These are phyloP conservation scores for Calcarius lapponicus DNA, from an alignment of 2,797 vertebrate species.

Conservation along the genomic window DNA sequence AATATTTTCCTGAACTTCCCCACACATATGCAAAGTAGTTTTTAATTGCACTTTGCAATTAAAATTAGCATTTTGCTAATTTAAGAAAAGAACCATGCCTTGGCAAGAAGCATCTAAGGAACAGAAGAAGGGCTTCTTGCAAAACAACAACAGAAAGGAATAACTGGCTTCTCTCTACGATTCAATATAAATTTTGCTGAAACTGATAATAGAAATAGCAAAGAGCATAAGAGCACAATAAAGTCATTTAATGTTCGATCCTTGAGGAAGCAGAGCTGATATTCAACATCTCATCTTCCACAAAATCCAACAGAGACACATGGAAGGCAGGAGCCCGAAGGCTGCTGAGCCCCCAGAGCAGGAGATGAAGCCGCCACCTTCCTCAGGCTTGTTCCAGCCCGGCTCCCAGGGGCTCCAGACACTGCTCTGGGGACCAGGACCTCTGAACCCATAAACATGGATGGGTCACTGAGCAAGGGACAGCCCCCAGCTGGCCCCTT, in stretches of 20 bases:
- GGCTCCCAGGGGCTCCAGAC: neutral
- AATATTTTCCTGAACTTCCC: conserved; percentile 35
- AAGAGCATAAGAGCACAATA: neutral
- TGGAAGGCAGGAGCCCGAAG: neutral
- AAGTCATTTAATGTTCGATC: neutral
- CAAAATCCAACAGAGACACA: neutral
- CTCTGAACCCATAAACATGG: neutral
- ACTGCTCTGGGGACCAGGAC: neutral
- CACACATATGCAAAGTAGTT: neutral
- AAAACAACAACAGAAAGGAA: neutral
- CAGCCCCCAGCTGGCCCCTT: neutral
- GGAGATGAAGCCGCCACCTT: neutral
- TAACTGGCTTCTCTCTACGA: neutral
- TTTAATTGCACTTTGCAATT: conserved; percentile 13
- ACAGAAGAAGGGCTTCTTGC: neutral
- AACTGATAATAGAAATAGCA: neutral
- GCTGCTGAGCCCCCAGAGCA: neutral
- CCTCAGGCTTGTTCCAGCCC: neutral
- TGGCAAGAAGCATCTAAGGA: neutral
- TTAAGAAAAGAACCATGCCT: conserved; percentile 1
- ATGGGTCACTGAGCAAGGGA: neutral
- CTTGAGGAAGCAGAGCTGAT: neutral
- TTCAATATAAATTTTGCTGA: neutral
- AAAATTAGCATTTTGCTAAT: conserved; percentile 6
- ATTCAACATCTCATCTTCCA: neutral